Evolutionary conservation across 2,113 vertebrate genomes (phyloP), one percentile per base, ranked within the genome.

Genomic region (Mormyrus iriodes): DNA sequence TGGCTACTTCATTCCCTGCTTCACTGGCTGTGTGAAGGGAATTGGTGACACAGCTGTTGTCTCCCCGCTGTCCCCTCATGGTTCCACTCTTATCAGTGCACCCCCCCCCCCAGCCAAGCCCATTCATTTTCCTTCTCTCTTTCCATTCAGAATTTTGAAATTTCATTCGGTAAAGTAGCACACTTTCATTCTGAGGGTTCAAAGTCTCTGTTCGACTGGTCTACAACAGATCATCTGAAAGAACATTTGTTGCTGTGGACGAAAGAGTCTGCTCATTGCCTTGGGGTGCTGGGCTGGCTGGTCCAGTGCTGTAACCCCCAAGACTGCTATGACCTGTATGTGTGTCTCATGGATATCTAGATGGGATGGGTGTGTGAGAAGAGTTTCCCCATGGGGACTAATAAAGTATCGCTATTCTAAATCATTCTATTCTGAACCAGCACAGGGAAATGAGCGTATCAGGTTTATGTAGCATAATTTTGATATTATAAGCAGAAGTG

Each of bases 11-110:
- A 89, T 90, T 89, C 93, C 48, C 92, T 91, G 85, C 92, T 90
- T 79, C 88, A 86, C 93, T 93, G 93, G 93, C 91, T 1, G 79
- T 84, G 58, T 46, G 48, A 48, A 31, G 84, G 10, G n/a, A 49
- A 52, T 31, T 48, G 27, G 61, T 27, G n/a, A 27, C 61, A 65
- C 46, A 52, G 85, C 85, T 35, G 85, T 39, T 3, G 48, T 27
- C 35, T 15, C 53, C 21, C 46, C 27, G 15, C 65, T 79, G 35
- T 48, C 48, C 61, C 15, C 24, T 88, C 31, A 35, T 13, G 65
- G 65, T 15, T 73, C 12, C n/a, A 73, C 65, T 35, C 65, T 35
- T 8, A 35, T 27, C 0, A 13, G 65, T 12, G 13, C 9, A 19
- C 65, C 7, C 6, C 55, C 3, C 46, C 1, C 24, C 3, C 58